Evolutionary conservation across 2,113 vertebrate species (phyloP).

Genomic region (Lepidothrix coronata): DNA sequence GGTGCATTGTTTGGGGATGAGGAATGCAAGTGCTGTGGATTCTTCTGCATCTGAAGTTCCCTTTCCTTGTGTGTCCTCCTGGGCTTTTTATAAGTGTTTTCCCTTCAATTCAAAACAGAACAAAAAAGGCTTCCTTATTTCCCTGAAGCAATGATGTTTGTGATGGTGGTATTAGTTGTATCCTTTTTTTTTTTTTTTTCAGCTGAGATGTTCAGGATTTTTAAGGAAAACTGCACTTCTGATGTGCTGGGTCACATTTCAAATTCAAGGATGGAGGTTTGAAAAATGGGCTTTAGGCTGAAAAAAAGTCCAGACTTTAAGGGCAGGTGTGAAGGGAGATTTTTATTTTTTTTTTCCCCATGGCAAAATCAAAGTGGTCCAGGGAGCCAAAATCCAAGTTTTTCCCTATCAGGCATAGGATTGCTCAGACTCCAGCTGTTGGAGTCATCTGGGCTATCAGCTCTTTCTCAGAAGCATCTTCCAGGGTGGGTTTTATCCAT

Average conservation of each 20-base stretch:
- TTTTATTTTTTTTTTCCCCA: rapidly evolving
- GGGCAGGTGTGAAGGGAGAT: not conserved
- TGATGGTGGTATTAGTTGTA: not conserved
- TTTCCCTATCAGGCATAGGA: not conserved
- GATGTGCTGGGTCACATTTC: not conserved
- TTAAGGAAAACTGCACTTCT: not conserved
- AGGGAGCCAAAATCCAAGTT: not conserved
- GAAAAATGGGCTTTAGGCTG: not conserved
- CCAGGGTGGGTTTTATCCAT: not conserved
- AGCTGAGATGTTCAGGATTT: not conserved
- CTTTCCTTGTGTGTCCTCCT: constrained; percentile 18
- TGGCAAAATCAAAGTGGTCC: not conserved
- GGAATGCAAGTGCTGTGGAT: constrained; percentile 45
- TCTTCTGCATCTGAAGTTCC: constrained; percentile 24
- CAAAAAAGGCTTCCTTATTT: not conserved
- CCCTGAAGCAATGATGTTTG: not conserved
- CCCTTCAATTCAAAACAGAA: not conserved
- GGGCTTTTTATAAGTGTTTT: constrained; percentile 12
- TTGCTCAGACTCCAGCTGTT: not conserved
- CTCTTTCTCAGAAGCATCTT: not conserved
- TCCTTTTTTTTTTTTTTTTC: not conserved
- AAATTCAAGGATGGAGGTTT: not conserved
- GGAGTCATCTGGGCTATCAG: not conserved
- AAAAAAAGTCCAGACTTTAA: not conserved
- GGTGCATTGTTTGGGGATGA: constrained; percentile 38